Evolutionary conservation across 2,797 vertebrate species (phyloP), one percentile per base, ranked within the genome.

Genomic region (Clarias pachynema): DNA sequence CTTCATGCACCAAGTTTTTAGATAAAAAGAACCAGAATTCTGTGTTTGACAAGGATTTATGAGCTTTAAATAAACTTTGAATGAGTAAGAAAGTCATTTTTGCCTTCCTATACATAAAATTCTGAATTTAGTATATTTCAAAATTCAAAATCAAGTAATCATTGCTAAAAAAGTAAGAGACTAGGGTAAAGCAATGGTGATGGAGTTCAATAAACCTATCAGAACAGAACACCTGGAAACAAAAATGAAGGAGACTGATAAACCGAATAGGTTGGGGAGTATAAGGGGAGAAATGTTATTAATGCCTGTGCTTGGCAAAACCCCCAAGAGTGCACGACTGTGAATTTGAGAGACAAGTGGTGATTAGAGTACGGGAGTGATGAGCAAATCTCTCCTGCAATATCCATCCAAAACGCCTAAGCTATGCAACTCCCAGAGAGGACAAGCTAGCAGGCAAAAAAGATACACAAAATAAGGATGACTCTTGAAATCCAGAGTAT

Each of bases 371-470:
- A 79, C 10, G 44, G 69, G 40, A 72, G 56, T 86, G 79, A 86
- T 85, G 80, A 85, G 74, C 83, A 88, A 79, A 68, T 86, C 77
- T 83, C 40, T 37, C 22, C 22, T 74, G 85, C 57, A 60, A 62
- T 79, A 78, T 78, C 75, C 56, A 79, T 40, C 31, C 5, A n/a
- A 24, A 60, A 79, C 12, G 22, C 31, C 14, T 0, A 62, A 60
- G 57, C 57, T 40, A 12, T 62, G 75, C 4, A 79, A 62, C 10
- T 37, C 57, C 12, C 57, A 40, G 31, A 62, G 57, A 40, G 12
- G 56, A 62, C 57, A 60, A 60, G 22, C 31, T 60, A 79, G 56
- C 57, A 40, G 57, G 14, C 31, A 37, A 79, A 37, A 79, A 78
- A 79, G 22, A 14, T 3, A 14, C 57, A 79, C 12, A 15, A 40